These are phyloP conservation scores for Limanda limanda DNA, from an alignment of 2,113 vertebrate species.

Conservation along the genomic window DNA sequence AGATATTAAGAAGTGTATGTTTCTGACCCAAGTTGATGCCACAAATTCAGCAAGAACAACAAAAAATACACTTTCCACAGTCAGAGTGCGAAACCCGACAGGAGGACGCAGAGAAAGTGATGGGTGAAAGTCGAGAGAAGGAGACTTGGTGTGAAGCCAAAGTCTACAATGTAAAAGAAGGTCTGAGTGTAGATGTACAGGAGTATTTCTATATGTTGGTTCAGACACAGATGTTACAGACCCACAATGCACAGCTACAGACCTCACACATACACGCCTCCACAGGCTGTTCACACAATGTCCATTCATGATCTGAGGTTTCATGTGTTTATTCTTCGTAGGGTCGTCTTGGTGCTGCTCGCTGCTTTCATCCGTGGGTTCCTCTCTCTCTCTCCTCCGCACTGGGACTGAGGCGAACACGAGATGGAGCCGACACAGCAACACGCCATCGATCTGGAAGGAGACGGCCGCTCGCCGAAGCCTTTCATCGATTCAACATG, in stretches of 20 bases:
- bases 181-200: conserved; percentile 50
- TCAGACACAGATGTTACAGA: neutral
- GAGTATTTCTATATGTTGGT: conserved; percentile 15
- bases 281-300: conserved; percentile 3
- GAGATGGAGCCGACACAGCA: neutral
- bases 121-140: conserved; percentile 82
- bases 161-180: conserved; percentile 50
- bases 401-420: neutral
- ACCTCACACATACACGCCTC: conserved; percentile 34
- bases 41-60: conserved; percentile 51
- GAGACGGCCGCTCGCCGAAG: neutral
- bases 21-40: neutral
- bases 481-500: conserved; percentile 5
- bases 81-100: conserved; percentile 66
- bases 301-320: conserved; percentile 16
- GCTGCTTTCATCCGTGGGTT: neutral
- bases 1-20: too few species aligned
- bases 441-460: conserved; percentile 43
- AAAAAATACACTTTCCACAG: conserved; percentile 57
- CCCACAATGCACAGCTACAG: neutral
- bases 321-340: too few species aligned
- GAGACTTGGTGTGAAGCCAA: conserved; percentile 68
- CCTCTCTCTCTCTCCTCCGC: neutral
- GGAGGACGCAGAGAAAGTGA: conserved; percentile 81
- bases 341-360: too few species aligned